These are phyloP conservation scores for Drosophila mayri DNA, from an alignment of 1,140 invertebrate genomes.

Conservation along the genomic window DNA sequence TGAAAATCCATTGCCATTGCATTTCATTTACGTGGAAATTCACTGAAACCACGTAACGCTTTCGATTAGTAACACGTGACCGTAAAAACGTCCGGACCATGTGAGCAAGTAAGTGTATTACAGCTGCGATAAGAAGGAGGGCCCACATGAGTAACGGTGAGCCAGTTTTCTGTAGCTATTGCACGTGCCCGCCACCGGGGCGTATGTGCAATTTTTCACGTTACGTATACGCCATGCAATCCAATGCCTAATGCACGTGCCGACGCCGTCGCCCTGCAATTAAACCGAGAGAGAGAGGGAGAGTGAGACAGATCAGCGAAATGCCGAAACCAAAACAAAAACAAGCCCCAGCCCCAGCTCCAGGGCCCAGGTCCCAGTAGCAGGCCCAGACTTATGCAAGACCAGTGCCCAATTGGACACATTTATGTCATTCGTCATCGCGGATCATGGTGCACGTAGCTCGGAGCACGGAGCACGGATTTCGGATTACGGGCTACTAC, in stretches of 20 bases:
- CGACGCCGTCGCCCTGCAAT: constrained; percentile 25
- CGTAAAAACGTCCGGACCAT: constrained; percentile 36
- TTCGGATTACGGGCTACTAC: constrained; percentile 22
- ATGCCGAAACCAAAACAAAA: constrained; percentile 50
- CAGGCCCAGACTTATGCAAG: constrained; percentile 36
- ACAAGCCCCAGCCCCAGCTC: constrained; percentile 4
- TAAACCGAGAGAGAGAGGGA: constrained; percentile 22
- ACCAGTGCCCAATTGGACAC: constrained; percentile 55
- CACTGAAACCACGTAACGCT: constrained; percentile 59
- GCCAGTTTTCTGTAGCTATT: constrained; percentile 26
- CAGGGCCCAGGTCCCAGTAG: not conserved
- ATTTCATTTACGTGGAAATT: constrained; percentile 66
- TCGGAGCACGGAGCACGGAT: constrained; percentile 7
- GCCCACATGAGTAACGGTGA: constrained; percentile 43
- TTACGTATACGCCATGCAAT: constrained; percentile 59
- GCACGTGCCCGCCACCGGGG: constrained; percentile 54
- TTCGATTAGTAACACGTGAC: constrained; percentile 70
- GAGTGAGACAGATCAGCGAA: constrained; percentile 43
- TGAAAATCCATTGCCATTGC: constrained; percentile 43
- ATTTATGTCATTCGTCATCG: constrained; percentile 56
- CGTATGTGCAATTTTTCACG: constrained; percentile 42
- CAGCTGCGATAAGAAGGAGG: constrained; percentile 39
- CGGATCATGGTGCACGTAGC: constrained; percentile 15
- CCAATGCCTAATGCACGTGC: constrained; percentile 53
- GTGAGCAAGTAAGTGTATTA: constrained; percentile 32